These are phyloP conservation scores for Gallinago paraguaiae DNA, from an alignment of 2,113 vertebrate species.

Conservation along the genomic window DNA sequence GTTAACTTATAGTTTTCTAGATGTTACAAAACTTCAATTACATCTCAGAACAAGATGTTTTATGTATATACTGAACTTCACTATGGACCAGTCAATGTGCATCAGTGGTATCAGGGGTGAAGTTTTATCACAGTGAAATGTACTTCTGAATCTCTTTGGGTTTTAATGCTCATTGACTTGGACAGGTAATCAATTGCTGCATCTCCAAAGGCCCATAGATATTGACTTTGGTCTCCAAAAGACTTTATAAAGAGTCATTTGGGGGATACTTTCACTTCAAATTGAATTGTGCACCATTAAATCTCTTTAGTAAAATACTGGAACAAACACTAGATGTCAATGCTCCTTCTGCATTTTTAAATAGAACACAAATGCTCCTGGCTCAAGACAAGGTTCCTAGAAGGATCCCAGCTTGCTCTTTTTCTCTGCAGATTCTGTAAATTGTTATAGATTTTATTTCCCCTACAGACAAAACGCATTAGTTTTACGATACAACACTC, in stretches of 20 bases:
- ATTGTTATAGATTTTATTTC: constrained; percentile 68
- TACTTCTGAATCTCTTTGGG: constrained; percentile 68
- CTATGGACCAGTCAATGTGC: neutral
- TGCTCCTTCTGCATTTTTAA: constrained; percentile 72
- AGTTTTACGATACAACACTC: neutral
- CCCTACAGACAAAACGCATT: constrained; percentile 38
- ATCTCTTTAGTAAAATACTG: constrained; percentile 74
- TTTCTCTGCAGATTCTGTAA: constrained; percentile 54
- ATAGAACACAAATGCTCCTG: neutral
- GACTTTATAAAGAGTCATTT: constrained; percentile 76
- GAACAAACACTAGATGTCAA: constrained; percentile 52
- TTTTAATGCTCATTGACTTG: constrained; percentile 72
- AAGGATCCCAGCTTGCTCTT: neutral
- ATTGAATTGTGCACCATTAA: constrained; percentile 78
- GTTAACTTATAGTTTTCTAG: neutral
- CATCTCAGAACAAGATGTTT: constrained; percentile 5
- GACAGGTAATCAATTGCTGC: constrained; percentile 79
- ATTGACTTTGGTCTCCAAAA: constrained; percentile 76
- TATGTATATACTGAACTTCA: neutral
- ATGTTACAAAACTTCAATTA: neutral
- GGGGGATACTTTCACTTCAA: constrained; percentile 74
- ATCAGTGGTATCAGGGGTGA: constrained; percentile 35
- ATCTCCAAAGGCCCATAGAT: constrained; percentile 72
- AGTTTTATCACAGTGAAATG: constrained; percentile 14
- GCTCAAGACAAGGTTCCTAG: constrained; percentile 20